Conservation (phyloP, 1,140 invertebrate species). For the Trinorchestia longiramus region DNA sequence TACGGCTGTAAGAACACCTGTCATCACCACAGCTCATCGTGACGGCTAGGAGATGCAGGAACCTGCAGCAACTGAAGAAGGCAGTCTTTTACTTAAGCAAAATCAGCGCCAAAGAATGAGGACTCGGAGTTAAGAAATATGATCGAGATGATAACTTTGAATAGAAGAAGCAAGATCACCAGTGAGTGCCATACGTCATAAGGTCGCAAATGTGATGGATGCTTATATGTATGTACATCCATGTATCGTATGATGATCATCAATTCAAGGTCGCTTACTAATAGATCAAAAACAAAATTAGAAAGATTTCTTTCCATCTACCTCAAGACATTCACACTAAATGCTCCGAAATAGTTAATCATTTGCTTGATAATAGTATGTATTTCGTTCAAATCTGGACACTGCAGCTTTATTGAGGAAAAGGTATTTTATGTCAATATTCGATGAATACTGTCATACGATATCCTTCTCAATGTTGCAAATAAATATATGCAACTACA, state of each 20-base stretch:
- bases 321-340: background rate
- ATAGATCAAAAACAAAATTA: background rate
- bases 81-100: background rate
- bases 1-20: background rate
- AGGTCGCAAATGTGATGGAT: background rate
- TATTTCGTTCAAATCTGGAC: background rate
- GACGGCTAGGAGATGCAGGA: background rate
- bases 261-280: background rate
- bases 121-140: background rate
- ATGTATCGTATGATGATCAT: background rate
- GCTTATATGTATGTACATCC: background rate
- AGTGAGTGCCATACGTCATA: background rate
- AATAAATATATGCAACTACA: background rate
- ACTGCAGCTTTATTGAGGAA: background rate
- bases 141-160: background rate
- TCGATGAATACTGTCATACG: background rate
- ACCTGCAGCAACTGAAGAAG: background rate
- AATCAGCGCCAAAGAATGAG: background rate
- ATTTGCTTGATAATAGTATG: background rate
- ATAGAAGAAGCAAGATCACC: background rate
- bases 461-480: background rate
- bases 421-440: background rate
- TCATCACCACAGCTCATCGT: background rate
- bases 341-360: background rate
- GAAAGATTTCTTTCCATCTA: background rate